phyloP scores from a whole-genome alignment of 2,888 invertebrate genomes.

The Julus scandinavius region DNA sequence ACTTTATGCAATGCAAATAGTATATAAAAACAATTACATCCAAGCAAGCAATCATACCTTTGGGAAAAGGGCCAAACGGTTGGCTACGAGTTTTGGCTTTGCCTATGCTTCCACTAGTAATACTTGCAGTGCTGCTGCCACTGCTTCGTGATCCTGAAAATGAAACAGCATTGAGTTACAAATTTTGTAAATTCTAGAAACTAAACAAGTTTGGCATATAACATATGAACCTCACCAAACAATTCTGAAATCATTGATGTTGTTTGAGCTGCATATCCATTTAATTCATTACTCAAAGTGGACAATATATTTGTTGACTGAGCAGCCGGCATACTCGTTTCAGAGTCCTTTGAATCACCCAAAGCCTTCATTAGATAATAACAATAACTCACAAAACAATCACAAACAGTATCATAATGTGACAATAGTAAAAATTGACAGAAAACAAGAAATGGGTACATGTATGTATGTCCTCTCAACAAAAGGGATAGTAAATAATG shows the following conservation, averaged over 20 bases:
- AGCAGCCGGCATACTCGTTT: conserved; percentile 62
- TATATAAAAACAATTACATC: no score
- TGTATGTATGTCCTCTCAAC: no score
- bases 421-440: conserved; percentile 9
- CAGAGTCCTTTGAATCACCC: conserved; percentile 67
- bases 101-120: conserved; percentile 53
- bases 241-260: conserved; percentile 94
- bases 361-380: conserved; percentile 65
- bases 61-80: conserved; percentile 80
- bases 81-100: conserved; percentile 60
- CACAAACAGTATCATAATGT: not conserved
- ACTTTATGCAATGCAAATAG: no score
- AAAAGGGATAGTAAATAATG: no score
- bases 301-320: conserved; percentile 71
- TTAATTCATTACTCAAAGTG: conserved; percentile 90
- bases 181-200: not conserved
- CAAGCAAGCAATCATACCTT: conserved; percentile 67
- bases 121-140: conserved; percentile 59
- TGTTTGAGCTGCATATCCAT: conserved; percentile 91
- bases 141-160: conserved; percentile 53
- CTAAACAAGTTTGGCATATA: not conserved
- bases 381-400: not conserved
- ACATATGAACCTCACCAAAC: conserved; percentile 74
- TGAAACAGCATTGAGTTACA: not conserved
- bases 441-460: not conserved